Base-by-base conservation (phyloP, 2,797 vertebrate genomes). In the Myripristis murdjan region DNA sequence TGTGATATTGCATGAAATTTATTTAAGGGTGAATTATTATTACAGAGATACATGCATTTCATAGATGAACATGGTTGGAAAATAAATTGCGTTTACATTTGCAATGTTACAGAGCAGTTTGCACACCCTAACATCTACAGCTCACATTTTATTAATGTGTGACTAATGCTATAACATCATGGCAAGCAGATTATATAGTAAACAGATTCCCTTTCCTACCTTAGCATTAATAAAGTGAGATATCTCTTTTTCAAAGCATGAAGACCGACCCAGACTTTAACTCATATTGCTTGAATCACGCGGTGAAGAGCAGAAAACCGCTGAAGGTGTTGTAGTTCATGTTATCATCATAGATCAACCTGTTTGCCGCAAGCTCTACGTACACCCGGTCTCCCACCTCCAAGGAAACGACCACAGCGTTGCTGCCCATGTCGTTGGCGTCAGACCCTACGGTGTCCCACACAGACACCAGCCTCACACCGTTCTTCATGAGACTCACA, bases 261-360 rank as follows among this genome's bases (percentile, higher is more conserved):
- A 51, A 18, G 52, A 35, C 4, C 16, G 28, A 52, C n/a, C 16
- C n/a, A 28, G 6, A 33, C 12, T 5, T 57, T 16, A 47, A 67
- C 63, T 16, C 2, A 2, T 33, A 24, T 2, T 22, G 12, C 20
- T 35, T n/a, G 10, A 48, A 49, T 77, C 41, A 84, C 16, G 61
- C 15, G 2, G 78, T 23, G 20, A 87, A 92, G 16, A 91, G 86
- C 53, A 91, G 80, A 61, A 92, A 91, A 3, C 88, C 89, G 16
- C 69, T 77, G 63, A 91, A 89, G 24, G 77, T 85, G 86, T 91
- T 91, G 76, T 89, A 90, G 53, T 82, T 73, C 73, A 75, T 75
- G 0, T 61, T 74, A 7, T 90, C 85, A 24, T 89, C 86, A 47
- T 75, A 89, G 31, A 91, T 54, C 0, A 37, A 0, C 62, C 59